Evolutionary conservation across 2,113 vertebrate genomes (phyloP).

Genomic region (Eurypyga helias): DNA sequence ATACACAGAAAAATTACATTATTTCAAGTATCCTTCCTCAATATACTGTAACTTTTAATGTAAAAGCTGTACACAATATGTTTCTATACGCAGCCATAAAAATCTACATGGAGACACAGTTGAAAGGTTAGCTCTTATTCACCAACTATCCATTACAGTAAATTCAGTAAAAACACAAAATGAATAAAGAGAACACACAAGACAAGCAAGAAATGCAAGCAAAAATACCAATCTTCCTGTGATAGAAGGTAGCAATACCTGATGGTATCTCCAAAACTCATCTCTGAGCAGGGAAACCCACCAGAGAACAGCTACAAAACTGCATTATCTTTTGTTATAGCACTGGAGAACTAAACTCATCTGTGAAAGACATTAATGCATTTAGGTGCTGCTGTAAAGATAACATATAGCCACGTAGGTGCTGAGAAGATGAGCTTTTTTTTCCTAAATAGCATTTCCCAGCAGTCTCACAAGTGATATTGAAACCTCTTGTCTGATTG

Average conservation of each 20-base stretch:
- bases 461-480: not conserved
- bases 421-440: not conserved
- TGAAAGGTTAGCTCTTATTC: not conserved
- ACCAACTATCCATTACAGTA: not conserved
- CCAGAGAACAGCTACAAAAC: not conserved
- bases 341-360: not conserved
- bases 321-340: constrained; percentile 18
- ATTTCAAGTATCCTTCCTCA: not conserved
- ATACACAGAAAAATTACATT: not conserved
- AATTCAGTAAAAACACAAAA: not conserved
- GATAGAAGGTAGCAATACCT: not conserved
- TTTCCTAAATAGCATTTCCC: not conserved
- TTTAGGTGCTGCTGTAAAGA: constrained; percentile 6
- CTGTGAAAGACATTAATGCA: not conserved
- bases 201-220: not conserved
- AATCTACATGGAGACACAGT: not conserved
- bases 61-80: not conserved
- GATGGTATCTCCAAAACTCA: constrained; percentile 3
- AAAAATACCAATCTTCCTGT: not conserved
- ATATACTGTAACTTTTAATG: not conserved
- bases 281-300: constrained; percentile 3
- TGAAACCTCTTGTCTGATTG: not conserved
- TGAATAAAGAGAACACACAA: not conserved
- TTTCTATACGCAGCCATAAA: not conserved
- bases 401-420: not conserved